Evolutionary conservation across 2,888 invertebrate species (phyloP).

Genomic region (Cheilosia impressa): DNA sequence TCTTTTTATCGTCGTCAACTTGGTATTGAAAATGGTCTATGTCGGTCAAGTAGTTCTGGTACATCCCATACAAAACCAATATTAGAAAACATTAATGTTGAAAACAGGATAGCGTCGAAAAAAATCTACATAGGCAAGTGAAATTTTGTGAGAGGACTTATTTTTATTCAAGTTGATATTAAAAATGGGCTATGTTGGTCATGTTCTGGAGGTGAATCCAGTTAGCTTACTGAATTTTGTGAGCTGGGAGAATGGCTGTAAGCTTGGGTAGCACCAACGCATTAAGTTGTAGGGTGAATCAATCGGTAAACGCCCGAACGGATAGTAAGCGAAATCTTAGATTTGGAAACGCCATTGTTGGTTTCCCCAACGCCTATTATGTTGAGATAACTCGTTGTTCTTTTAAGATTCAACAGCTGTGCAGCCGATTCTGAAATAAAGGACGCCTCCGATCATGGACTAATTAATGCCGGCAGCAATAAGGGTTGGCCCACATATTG

Average conservation of each 20-base stretch:
- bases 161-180: no score
- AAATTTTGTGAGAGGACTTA: neutral
- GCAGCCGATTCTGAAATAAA: slow-evolving; percentile 25
- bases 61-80: no score
- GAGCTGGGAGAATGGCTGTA: slow-evolving; percentile 4
- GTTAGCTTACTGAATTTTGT: neutral
- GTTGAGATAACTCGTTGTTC: neutral
- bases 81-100: no score
- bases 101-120: no score
- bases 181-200: no score
- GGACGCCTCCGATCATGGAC: no score
- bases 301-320: neutral
- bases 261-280: slow-evolving; percentile 33
- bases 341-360: no score
- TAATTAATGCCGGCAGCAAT: no score
- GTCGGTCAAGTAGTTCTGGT: no score
- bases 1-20: no score
- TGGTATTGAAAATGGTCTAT: no score
- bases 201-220: slow-evolving; percentile 23
- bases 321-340: neutral
- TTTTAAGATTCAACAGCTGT: slow-evolving; percentile 19
- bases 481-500: neutral
- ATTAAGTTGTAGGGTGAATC: slow-evolving; percentile 26
- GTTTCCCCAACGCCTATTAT: slow-evolving; percentile 4
- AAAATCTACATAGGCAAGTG: no score